phyloP scores from a whole-genome alignment of 2,888 invertebrate genomes.

The Lutraria lutraria region DNA sequence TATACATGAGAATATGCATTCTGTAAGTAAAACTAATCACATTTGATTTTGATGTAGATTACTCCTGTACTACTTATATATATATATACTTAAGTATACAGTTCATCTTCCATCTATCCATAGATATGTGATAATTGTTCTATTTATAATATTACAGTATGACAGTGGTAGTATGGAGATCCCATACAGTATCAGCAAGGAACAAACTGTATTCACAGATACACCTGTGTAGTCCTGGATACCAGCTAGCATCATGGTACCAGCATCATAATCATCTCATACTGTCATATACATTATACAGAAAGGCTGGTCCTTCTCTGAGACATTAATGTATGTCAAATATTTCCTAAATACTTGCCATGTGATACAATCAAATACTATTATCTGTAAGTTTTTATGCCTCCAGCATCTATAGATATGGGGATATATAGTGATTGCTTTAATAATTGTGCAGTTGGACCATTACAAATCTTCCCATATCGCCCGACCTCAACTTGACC shows the following conservation, averaged over 20 bases:
- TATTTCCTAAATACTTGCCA: background rate
- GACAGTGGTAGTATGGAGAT: conserved; percentile 80
- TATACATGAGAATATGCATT: background rate
- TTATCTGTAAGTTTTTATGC: too few relatives aligned
- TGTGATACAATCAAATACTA: background rate
- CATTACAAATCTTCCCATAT: too few relatives aligned
- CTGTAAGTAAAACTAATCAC: background rate
- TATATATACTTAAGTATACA: background rate
- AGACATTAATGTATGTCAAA: background rate
- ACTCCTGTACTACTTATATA: background rate
- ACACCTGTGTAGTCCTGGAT: background rate
- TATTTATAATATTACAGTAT: conserved; percentile 75
- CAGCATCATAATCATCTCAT: background rate
- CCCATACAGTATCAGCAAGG: conserved; percentile 82
- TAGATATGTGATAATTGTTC: background rate
- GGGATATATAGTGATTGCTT: too few relatives aligned
- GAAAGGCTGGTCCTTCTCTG: conserved; percentile 19
- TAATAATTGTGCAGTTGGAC: too few relatives aligned
- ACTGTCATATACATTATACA: background rate
- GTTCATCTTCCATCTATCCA: background rate
- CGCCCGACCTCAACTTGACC: too few relatives aligned
- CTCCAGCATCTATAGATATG: too few relatives aligned
- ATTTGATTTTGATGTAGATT: background rate
- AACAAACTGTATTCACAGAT: conserved; percentile 85
- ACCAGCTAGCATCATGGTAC: background rate